phyloP scores from a whole-genome alignment of 2,888 invertebrate species.

The Fabriciana adippe region DNA sequence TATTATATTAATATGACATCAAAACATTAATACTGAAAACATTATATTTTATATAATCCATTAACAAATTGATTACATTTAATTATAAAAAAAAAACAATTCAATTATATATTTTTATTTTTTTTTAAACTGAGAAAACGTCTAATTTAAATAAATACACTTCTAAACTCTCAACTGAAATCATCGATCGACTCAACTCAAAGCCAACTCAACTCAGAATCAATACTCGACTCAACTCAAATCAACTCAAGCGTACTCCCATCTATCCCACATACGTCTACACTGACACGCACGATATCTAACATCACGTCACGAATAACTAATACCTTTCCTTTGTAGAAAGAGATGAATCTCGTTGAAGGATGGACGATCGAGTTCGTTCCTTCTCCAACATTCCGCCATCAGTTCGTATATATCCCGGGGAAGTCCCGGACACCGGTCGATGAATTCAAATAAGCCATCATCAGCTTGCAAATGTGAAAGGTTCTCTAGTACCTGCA shows the following conservation, averaged over 20 bases:
- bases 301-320: constrained; percentile 56
- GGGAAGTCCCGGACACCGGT: constrained; percentile 86
- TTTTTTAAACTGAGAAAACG: no score
- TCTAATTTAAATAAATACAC: no score
- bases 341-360: constrained; percentile 92
- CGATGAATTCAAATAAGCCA: constrained; percentile 83
- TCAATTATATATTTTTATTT: no score
- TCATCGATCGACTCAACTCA: no score
- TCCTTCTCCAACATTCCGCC: constrained; percentile 92
- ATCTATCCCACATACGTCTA: not conserved
- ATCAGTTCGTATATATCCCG: constrained; percentile 93
- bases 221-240: no score
- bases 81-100: no score
- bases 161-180: no score
- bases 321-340: constrained; percentile 82
- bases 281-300: not conserved
- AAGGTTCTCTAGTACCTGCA: constrained; percentile 89
- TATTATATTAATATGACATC: no score
- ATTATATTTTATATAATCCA: no score
- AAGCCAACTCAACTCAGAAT: no score
- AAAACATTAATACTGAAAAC: no score
- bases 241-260: constrained; percentile 34
- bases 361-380: constrained; percentile 87
- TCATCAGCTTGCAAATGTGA: constrained; percentile 86
- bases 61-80: no score